Evolutionary conservation across 2,888 invertebrate species (phyloP), one percentile per base, ranked within the genome.

Genomic region (Drosophila kanekoi): DNA sequence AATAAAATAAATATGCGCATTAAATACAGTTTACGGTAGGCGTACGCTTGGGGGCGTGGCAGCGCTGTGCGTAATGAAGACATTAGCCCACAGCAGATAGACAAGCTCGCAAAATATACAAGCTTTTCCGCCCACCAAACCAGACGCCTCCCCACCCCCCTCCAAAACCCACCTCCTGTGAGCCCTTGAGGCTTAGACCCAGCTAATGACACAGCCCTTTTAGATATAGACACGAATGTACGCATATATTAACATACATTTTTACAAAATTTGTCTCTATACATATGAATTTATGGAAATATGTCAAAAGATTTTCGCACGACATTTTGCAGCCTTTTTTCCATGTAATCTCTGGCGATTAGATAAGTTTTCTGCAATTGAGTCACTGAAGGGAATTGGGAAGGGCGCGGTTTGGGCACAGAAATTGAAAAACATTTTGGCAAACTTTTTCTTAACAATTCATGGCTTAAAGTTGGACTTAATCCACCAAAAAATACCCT

Each of bases 1-100:
- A 68, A 64, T 58, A 40, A 69, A 57, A 79, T 77, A 81, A 79
- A 79, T 79, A 74, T 74, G 71, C 77, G 73, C 73, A 77, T 77
- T 79, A 62, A 72, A 72, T 59, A 56, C 58, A 62, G 58, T 59
- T 28, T 11, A 38, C 16, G 35, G 28, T 40, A 35, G 52, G 40
- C 28, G 51, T 37, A 11, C 23, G 11, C 51, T 9, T 28, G n/a
- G 23, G 41, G 48, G 38, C 38, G 48, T 43, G 52, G 33, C 63
- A 52, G 63, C 20, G 37, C 23, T 28, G 23, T 41, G 2, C 41
- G 9, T 60, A 70, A 64, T 65, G 47, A 75, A 72, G 72, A 66
- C 68, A 75, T 78, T 75, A 65, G 49, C 53, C 53, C 58, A 28
- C 58, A 58, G 41, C 47, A 54, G 57, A 51, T 33, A 35, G n/a